These are phyloP conservation scores for Cheilosia soror DNA, from an alignment of 2,888 invertebrate genomes.

Conservation along the genomic window DNA sequence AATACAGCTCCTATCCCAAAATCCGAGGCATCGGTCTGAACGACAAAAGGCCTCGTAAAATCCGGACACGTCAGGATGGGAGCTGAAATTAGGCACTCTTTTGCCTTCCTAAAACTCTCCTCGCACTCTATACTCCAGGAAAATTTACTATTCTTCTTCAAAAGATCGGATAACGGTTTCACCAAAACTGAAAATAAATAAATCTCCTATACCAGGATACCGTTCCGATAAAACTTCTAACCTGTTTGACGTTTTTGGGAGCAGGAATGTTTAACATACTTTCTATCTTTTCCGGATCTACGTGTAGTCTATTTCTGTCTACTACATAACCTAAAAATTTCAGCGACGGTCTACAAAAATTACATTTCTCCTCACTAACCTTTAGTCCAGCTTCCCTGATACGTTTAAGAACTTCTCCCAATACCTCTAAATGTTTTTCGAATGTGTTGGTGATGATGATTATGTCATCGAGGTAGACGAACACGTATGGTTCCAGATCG, in stretches of 20 bases:
- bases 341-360: not conserved
- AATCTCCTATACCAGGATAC: constrained; percentile 2
- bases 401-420: too few relatives aligned
- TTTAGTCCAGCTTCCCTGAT: not conserved
- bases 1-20: constrained; percentile 41
- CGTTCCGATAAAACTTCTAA: not conserved
- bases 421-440: not conserved
- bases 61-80: constrained; percentile 40
- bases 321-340: not conserved
- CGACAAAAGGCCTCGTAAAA: constrained; percentile 18
- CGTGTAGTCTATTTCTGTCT: too few relatives aligned
- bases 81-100: not conserved
- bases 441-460: constrained; percentile 24
- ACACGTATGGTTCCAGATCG: constrained; percentile 29
- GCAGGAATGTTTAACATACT: not conserved
- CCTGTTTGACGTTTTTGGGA: not conserved
- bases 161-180: constrained; percentile 1
- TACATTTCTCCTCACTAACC: not conserved
- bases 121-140: not conserved
- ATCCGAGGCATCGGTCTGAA: constrained; percentile 61
- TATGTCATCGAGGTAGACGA: constrained; percentile 27
- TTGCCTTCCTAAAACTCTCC: not conserved
- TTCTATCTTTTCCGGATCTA: too few relatives aligned
- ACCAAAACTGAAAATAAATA: constrained; percentile 14
- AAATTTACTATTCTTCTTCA: constrained; percentile 3